Evolutionary conservation across 2,113 vertebrate genomes (phyloP), one percentile per base, ranked within the genome.

Genomic region (Trachemys scripta): DNA sequence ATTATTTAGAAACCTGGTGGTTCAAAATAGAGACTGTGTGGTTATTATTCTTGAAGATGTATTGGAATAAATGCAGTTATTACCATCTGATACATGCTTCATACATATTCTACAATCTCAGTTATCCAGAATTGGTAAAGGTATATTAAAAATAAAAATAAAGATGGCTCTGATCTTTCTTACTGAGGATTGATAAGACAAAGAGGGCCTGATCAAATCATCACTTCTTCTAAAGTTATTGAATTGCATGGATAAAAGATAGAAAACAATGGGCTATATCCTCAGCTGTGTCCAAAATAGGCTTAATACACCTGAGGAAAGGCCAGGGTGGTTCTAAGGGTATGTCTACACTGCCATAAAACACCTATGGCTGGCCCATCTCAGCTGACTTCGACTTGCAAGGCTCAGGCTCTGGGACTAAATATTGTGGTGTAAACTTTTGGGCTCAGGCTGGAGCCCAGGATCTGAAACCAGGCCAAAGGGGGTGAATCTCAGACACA

Each of bases 1-100:
- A 96, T 96, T 90, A 94, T 92, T 92, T 95, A 76, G 87, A 88
- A 94, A 53, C 10, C 82, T 93, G 38, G 13, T 92, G 80, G 85
- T 93, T 93, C 78, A 90, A 95, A 97, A 96, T 20, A 62, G 92
- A 86, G 29, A 95, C 69, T 38, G 91, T 93, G 80, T 51, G 80
- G 14, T 76, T 97, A 82, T 95, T 89, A 88, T 31, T 88, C n/a
- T 10, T 85, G 45, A 56, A 95, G 49, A 94, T 96, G 86, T 82
- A 92, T 95, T 92, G 90, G 53, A 85, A 82, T 87, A 51, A 94
- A 81, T 75, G 17, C 13, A 86, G 50, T 84, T 51, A 80, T 35
- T 85, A 87, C 51, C 57, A 90, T 45, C 35, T 86, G 42, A 31
- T 51, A 80, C 13, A 83, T 75, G 35, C 13, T 50, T 50, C 50